phyloP scores from a whole-genome alignment of 2,888 invertebrate genomes.

The Sarcophaga caerulescens region DNA sequence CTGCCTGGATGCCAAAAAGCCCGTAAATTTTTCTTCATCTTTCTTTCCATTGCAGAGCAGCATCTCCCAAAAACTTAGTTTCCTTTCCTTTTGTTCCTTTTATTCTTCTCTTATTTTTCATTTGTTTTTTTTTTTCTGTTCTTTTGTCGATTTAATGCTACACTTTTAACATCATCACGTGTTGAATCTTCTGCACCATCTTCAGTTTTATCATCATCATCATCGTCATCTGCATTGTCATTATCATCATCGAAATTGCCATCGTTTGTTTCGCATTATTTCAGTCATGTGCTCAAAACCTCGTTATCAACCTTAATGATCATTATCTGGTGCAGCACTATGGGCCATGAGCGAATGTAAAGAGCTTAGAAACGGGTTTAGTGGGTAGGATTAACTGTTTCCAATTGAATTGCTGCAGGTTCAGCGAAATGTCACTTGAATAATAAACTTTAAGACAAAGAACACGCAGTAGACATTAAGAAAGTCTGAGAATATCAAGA shows the following conservation, averaged over 20 bases:
- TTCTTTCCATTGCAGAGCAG: constrained; percentile 54
- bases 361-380: background rate
- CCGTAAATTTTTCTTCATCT: constrained; percentile 59
- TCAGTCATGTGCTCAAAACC: constrained; percentile 19
- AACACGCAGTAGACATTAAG: too few species aligned
- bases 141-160: constrained; percentile 56
- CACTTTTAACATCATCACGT: constrained; percentile 68
- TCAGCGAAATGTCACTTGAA: background rate
- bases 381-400: background rate
- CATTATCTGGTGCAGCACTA: constrained; percentile 38
- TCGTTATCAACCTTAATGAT: constrained; percentile 27
- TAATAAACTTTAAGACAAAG: too few species aligned
- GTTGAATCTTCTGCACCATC: constrained; percentile 68
- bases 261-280: constrained; percentile 23
- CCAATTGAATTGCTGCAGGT: background rate
- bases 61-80: constrained; percentile 22
- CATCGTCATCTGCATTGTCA: constrained; percentile 24
- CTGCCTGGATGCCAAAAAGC: constrained; percentile 46
- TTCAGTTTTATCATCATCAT: constrained; percentile 46
- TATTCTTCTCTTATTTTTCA: constrained; percentile 53
- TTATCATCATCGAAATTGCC: constrained; percentile 28
- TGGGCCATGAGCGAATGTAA: background rate
- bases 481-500: too few species aligned
- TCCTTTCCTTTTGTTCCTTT: constrained; percentile 49
- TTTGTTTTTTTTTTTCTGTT: background rate